These are phyloP conservation scores for Cossypha caffra DNA, from an alignment of 2,797 vertebrate species.

Conservation along the genomic window DNA sequence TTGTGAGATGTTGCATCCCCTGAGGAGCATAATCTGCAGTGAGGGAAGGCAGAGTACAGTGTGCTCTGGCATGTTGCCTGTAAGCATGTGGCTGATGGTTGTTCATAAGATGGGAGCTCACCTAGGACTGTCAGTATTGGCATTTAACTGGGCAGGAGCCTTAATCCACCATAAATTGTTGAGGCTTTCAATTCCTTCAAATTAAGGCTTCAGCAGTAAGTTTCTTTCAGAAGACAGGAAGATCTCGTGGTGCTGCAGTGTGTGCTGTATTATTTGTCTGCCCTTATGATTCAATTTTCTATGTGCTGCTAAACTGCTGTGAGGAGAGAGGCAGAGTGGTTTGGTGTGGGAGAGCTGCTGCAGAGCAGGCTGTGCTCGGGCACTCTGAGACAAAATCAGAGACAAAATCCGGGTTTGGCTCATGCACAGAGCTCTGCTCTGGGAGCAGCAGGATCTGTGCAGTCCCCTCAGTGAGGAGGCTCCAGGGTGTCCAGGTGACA, in stretches of 20 bases:
- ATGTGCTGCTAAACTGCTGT: not conserved
- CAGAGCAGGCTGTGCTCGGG: fast-evolving
- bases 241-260: not conserved
- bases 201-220: conserved; percentile 40
- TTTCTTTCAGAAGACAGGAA: conserved; percentile 23
- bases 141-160: conserved; percentile 42
- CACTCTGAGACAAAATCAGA: fast-evolving
- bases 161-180: conserved; percentile 55
- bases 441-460: fast-evolving
- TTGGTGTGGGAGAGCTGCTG: not conserved
- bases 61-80: not conserved
- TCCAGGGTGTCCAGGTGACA: not conserved
- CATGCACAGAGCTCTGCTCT: fast-evolving
- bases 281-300: conserved; percentile 39
- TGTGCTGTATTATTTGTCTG: conserved; percentile 39
- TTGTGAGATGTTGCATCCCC: not conserved
- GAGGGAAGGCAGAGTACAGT: not conserved
- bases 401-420: not conserved
- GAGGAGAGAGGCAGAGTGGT: not conserved
- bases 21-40: not conserved
- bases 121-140: not conserved
- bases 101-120: not conserved
- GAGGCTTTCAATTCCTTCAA: conserved; percentile 44
- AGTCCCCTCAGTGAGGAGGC: fast-evolving
- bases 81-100: not conserved